Conservation (phyloP, 2,888 invertebrate genomes). For the Napeogenes inachia region DNA sequence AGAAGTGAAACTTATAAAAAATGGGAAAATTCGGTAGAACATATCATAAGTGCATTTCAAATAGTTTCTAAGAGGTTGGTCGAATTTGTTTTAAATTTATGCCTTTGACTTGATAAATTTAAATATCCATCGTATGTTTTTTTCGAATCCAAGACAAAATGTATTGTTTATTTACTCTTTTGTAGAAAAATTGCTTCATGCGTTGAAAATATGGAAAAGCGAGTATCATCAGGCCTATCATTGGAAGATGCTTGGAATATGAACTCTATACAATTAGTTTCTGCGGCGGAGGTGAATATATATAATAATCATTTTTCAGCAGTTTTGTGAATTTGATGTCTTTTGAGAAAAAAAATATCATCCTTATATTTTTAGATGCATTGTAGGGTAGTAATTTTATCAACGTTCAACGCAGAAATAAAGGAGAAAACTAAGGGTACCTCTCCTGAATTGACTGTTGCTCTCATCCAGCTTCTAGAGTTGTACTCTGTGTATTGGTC, state of each 20-base stretch:
- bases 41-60: conserved; percentile 78
- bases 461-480: conserved; percentile 83
- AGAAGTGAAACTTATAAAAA: conserved; percentile 37
- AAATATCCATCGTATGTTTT: too few species aligned
- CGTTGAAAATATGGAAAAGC: conserved; percentile 80
- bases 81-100: conserved; percentile 2
- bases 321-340: neutral
- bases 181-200: conserved; percentile 83
- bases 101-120: too few species aligned
- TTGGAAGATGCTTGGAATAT: conserved; percentile 91
- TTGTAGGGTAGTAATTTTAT: conserved; percentile 86
- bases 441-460: conserved; percentile 78
- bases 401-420: conserved; percentile 81
- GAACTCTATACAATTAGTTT: conserved; percentile 87
- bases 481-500: conserved; percentile 87
- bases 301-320: conserved; percentile 6
- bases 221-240: conserved; percentile 78
- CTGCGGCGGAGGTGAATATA: conserved; percentile 85
- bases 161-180: conserved; percentile 19
- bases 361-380: conserved; percentile 79
- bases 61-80: conserved; percentile 79
- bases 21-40: conserved; percentile 70
- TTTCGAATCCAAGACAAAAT: conserved; percentile 1
- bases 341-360: neutral
- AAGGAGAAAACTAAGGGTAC: conserved; percentile 55